Evolutionary conservation across 2,113 vertebrate genomes (phyloP).

Genomic region (Urocolius indicus): DNA sequence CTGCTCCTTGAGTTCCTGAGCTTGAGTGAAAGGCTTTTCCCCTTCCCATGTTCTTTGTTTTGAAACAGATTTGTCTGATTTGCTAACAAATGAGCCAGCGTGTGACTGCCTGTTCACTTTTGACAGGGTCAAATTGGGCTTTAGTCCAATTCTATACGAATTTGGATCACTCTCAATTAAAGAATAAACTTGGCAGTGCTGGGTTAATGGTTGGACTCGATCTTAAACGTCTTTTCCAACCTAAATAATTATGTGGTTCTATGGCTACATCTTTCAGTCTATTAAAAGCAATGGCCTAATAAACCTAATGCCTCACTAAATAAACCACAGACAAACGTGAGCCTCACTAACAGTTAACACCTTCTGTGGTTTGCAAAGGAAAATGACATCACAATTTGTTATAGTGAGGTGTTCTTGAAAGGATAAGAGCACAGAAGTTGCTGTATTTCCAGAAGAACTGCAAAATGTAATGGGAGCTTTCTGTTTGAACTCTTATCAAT

Average conservation of each 20-base stretch:
- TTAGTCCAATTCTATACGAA: neutral
- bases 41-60: neutral
- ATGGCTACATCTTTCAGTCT: neutral
- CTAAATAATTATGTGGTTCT: too few species aligned
- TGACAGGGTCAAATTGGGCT: neutral
- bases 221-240: too few species aligned
- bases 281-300: neutral
- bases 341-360: neutral
- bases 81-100: neutral
- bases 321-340: neutral
- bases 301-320: neutral
- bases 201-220: too few species aligned
- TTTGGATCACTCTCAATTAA: neutral
- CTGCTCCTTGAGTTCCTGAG: neutral
- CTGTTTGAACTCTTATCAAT: constrained; percentile 41
- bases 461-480: neutral
- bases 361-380: neutral
- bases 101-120: neutral
- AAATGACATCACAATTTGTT: neutral
- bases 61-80: neutral
- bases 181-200: neutral
- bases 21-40: neutral
- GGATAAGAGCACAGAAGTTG: neutral
- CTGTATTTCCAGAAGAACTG: constrained; percentile 32
- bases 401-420: neutral